Evolutionary conservation across 2,888 invertebrate genomes (phyloP), one percentile per base, ranked within the genome.

Genomic region (Xestia xanthographa): DNA sequence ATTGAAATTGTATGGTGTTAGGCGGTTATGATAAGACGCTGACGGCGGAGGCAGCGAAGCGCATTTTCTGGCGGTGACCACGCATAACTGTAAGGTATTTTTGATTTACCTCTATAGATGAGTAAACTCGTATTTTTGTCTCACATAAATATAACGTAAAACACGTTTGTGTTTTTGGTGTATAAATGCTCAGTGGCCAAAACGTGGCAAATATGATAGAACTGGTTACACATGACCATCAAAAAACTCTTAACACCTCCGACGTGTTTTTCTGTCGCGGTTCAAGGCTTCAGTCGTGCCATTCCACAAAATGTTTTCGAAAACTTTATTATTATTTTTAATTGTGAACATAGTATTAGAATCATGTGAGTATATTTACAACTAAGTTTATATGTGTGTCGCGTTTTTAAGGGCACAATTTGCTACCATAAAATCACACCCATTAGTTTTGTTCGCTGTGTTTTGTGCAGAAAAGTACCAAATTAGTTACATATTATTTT

Each of bases 321-420:
- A 80, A 76, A 70, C 12, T 34, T 71, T 80, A 4, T 66, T 85
- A 12, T 58, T 72, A 2, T 62, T 80, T 43, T 1, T 82, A 63
- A 22, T 77, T 29, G 66, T 87, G 58, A 63, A 26, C 50, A 60
- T 70, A 34, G 38, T 69, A 48, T 67, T 29, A 5, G 29, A 48
- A 53, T 72, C 77, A 62, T 48, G 85, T 86, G 62, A 86, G 85
- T 85, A 72, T n/a, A 38, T 58, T 56, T 29, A 58, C n/a, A 45
- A 38, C 9, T n/a, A 34, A 38, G 6, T 62, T 29, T 58, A 29
- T 29, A 58, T 20, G 8, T 29, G 58, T 29, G 56, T 29, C 26
- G 8, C 26, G 3, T 29, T 58, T 58, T 58, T 58, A 2, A 17
- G 6, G 26, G 20, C 22, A 48, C 2, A 48, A 22, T 6, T n/a